Evolutionary conservation across 2,113 vertebrate genomes (phyloP).

Genomic region (Rhabdornis inornatus): DNA sequence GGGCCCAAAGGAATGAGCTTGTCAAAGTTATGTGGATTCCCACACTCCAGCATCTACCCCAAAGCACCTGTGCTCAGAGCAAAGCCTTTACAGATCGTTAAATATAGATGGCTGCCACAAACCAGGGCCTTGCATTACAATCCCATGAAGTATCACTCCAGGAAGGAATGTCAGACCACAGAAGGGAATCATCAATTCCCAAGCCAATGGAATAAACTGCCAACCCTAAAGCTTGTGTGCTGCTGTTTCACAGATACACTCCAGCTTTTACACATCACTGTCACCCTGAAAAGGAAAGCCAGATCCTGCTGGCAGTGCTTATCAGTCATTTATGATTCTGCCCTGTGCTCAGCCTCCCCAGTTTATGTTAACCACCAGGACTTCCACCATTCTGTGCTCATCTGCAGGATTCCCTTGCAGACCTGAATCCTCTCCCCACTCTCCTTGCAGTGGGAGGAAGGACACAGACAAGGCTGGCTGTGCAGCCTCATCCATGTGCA

Average conservation of each 20-base stretch:
- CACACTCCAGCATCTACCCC: background rate
- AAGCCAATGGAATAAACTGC: background rate
- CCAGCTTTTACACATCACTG: background rate
- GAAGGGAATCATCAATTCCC: background rate
- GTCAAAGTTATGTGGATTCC: background rate
- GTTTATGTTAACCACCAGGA: rapidly evolving
- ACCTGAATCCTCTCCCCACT: background rate
- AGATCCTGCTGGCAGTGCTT: background rate
- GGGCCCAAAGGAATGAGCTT: background rate
- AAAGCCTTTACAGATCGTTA: background rate
- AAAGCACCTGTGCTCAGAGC: background rate
- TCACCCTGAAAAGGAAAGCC: background rate
- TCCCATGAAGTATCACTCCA: background rate
- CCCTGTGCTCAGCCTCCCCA: background rate
- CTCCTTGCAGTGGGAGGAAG: background rate
- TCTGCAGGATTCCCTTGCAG: background rate
- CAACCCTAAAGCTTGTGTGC: background rate
- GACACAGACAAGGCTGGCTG: background rate
- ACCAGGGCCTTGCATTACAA: background rate
- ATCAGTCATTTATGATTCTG: background rate
- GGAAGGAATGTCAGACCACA: background rate
- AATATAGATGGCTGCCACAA: background rate
- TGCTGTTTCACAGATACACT: background rate
- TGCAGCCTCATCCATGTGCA: background rate
- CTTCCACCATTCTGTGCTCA: background rate